These are phyloP conservation scores for Todus mexicanus DNA, from an alignment of 2,797 vertebrate species.

Conservation along the genomic window DNA sequence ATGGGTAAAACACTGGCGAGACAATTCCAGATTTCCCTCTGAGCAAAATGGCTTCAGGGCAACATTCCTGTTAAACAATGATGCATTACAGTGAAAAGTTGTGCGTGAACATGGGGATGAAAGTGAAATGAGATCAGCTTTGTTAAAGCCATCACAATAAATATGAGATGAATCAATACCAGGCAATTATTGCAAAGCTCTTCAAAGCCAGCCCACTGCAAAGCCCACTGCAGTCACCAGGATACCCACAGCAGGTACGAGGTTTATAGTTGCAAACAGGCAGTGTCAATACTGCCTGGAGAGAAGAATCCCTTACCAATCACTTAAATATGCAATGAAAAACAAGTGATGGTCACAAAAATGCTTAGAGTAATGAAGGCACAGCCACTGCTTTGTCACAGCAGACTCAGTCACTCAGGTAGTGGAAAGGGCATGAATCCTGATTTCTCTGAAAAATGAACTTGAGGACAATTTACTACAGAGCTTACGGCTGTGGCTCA, in stretches of 20 bases:
- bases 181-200: not conserved
- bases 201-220: not conserved
- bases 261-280: not conserved
- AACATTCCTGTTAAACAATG: not conserved
- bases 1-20: not conserved
- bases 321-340: not conserved
- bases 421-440: not conserved
- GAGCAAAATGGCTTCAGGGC: slow-evolving; percentile 3
- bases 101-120: not conserved
- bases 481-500: not conserved
- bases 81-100: not conserved
- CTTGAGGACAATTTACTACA: not conserved
- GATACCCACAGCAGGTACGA: not conserved
- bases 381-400: not conserved
- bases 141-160: not conserved
- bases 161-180: not conserved
- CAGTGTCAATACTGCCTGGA: not conserved
- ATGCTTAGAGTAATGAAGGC: not conserved
- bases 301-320: not conserved
- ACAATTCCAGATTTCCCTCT: not conserved
- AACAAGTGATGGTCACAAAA: not conserved
- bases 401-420: not conserved
- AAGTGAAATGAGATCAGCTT: not conserved
- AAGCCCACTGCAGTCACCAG: not conserved
- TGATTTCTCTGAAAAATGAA: not conserved